A percentile compares a stretch with the other conserved stretches of the same genome.
phyloP scores from a whole-genome alignment of 2,113 vertebrate species.

The Actenoides lindsayi region DNA sequence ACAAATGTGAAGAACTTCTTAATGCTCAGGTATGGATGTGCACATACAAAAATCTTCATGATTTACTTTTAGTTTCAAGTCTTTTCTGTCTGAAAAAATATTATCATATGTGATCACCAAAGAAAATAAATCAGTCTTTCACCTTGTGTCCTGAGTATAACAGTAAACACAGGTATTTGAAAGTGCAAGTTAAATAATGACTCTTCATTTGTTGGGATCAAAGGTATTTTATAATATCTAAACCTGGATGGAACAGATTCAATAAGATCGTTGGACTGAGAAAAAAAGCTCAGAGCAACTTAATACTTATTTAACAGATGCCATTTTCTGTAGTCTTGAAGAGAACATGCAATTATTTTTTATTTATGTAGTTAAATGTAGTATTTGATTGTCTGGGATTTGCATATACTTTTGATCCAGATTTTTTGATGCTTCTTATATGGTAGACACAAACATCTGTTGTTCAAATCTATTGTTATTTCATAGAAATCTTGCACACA shows the following conservation, averaged over 20 bases:
- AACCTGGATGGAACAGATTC: neutral
- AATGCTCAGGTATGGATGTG: constrained; percentile 74
- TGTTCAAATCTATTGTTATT: neutral
- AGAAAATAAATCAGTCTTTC: neutral
- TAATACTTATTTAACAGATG: neutral
- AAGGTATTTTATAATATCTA: neutral
- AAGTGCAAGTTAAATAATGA: neutral
- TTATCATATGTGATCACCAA: neutral
- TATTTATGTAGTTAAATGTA: neutral
- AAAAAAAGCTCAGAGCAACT: neutral
- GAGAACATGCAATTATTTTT: neutral
- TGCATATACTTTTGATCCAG: neutral
- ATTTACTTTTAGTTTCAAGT: neutral
- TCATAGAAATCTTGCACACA: neutral
- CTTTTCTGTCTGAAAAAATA: neutral
- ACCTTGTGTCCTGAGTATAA: neutral
- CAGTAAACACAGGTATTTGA: neutral
- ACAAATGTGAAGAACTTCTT: constrained; percentile 80
- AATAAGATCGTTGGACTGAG: neutral
- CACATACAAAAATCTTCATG: neutral
- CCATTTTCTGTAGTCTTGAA: neutral
- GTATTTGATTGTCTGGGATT: neutral
- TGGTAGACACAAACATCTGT: neutral
- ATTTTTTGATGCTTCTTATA: neutral
- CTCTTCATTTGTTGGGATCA: neutral